Conservation (phyloP, 2,888 invertebrate species). For the Pterostichus madidus region DNA sequence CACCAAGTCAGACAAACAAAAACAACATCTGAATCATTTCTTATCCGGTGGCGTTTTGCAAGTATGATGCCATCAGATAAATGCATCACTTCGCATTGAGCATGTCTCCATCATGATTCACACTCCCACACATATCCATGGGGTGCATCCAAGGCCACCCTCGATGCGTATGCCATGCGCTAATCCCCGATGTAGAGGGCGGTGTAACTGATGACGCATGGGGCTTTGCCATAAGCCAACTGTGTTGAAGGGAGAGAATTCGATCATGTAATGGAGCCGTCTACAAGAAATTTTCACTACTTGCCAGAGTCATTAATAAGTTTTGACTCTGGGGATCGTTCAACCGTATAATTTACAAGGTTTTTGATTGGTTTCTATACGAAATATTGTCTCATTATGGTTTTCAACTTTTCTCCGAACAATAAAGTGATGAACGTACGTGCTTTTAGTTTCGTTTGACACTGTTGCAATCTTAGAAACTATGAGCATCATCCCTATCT, state of each 20-base stretch:
- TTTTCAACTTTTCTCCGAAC: neutral
- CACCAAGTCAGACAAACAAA: neutral
- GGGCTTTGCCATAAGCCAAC: slow-evolving; percentile 49
- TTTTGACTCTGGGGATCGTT: slow-evolving; percentile 15
- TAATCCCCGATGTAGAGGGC: slow-evolving; percentile 52
- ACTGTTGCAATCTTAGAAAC: too few species aligned
- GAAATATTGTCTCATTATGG: slow-evolving; percentile 18
- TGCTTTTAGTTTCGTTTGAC: too few species aligned
- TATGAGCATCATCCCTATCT: too few species aligned
- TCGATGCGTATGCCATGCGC: neutral
- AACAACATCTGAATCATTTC: slow-evolving; percentile 52
- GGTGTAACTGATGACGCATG: slow-evolving; percentile 59
- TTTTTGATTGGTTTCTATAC: neutral
- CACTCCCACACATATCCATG: neutral
- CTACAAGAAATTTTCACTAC: slow-evolving; percentile 30
- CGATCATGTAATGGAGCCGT: slow-evolving; percentile 60
- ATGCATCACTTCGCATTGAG: slow-evolving; percentile 35
- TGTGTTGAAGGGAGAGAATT: slow-evolving; percentile 46
- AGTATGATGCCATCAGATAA: slow-evolving; percentile 55
- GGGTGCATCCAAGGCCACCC: slow-evolving; percentile 31
- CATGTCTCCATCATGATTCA: neutral
- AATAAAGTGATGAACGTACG: too few species aligned
- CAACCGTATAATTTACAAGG: slow-evolving; percentile 29
- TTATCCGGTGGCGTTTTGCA: slow-evolving; percentile 8
- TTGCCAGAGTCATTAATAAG: slow-evolving; percentile 50